Evolutionary conservation across 2,113 vertebrate species (phyloP).

Genomic region (Cromileptes altivelis): DNA sequence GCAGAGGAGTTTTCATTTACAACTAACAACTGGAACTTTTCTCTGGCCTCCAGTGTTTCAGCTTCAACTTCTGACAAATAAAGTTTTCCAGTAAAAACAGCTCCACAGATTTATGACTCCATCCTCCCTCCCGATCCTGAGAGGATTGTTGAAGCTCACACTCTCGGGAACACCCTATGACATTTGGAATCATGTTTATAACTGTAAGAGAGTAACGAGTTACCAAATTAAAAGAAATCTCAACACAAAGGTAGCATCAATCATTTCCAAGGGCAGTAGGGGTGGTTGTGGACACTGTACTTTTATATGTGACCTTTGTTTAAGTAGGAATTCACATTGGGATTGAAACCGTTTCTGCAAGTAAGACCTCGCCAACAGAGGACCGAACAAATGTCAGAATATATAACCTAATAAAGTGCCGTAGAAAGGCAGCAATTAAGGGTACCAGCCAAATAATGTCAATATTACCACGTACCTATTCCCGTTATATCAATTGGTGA

Average conservation of each 20-base stretch:
- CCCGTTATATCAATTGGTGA: too few relatives aligned
- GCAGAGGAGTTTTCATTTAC: conserved; percentile 31
- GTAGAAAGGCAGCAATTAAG: too few relatives aligned
- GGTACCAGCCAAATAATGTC: too few relatives aligned
- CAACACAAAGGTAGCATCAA: not conserved
- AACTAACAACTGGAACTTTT: conserved; percentile 44
- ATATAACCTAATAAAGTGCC: too few relatives aligned
- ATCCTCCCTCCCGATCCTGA: not conserved
- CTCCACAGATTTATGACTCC: not conserved
- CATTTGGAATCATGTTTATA: not conserved
- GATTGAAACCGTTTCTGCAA: too few relatives aligned
- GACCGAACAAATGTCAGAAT: too few relatives aligned
- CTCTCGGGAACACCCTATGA: not conserved
- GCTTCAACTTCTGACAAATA: conserved; percentile 32
- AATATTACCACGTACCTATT: too few relatives aligned
- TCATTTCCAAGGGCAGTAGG: not conserved
- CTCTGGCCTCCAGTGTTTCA: conserved; percentile 22
- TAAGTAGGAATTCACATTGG: too few relatives aligned
- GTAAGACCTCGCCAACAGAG: too few relatives aligned
- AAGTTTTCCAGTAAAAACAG: conserved; percentile 30
- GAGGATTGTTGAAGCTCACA: not conserved
- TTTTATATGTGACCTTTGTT: too few relatives aligned
- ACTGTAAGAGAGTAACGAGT: not conserved
- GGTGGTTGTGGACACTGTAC: too few relatives aligned
- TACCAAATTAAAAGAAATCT: not conserved